Conservation (phyloP, 2,797 vertebrate genomes). For the Oryzias sinensis region DNA sequence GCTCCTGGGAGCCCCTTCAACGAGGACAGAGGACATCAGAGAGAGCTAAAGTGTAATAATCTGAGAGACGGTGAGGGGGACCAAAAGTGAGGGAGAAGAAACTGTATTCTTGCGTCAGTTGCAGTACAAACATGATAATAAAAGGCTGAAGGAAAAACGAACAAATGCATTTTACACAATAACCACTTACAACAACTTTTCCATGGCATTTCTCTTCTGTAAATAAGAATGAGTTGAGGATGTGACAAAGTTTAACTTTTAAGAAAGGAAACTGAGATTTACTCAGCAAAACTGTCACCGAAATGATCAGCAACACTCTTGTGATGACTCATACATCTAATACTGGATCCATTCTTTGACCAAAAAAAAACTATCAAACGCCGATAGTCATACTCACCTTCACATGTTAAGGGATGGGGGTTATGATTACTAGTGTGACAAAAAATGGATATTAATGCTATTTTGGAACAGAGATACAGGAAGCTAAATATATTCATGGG, state of each 20-base stretch:
- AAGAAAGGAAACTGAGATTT: slow-evolving; percentile 1
- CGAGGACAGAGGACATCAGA: slow-evolving; percentile 49
- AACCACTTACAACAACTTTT: no score
- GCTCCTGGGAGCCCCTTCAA: slow-evolving; percentile 29
- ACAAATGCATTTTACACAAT: no score
- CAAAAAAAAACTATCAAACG: slow-evolving; percentile 36
- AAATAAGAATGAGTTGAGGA: no score
- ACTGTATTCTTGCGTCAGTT: slow-evolving; percentile 22
- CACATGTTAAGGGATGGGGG: background rate
- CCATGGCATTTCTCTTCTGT: no score
- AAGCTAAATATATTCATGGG: no score
- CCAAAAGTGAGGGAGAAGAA: slow-evolving; percentile 13
- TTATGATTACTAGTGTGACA: background rate
- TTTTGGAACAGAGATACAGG: no score
- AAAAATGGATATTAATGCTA: background rate
- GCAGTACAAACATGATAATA: background rate
- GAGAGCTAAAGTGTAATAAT: slow-evolving; percentile 56
- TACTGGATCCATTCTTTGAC: slow-evolving; percentile 37
- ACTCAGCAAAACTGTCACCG: slow-evolving; percentile 9
- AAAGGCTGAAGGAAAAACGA: no score
- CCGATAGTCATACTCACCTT: slow-evolving; percentile 28
- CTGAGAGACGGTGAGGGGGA: slow-evolving; percentile 14
- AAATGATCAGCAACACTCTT: slow-evolving; percentile 25
- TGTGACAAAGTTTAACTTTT: no score
- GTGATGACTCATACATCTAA: slow-evolving; percentile 51